Percentiles rank a stretch among this genome's conserved stretches.
These are phyloP conservation scores for Idaea dimidiata DNA, from an alignment of 2,888 invertebrate species.

Conservation along the genomic window DNA sequence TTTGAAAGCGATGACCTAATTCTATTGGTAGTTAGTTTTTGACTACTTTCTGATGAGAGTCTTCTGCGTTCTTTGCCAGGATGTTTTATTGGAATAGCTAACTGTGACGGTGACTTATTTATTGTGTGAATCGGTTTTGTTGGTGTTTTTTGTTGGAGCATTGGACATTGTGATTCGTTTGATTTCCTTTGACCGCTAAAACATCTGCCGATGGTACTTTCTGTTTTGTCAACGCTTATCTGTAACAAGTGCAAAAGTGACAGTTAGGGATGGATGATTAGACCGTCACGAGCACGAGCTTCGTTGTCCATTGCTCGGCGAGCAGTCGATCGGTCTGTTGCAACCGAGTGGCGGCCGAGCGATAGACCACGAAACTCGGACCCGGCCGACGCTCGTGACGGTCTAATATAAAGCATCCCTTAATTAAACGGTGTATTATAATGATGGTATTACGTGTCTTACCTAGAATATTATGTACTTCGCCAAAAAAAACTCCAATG, in stretches of 20 bases:
- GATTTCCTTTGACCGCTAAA: slow-evolving; percentile 85
- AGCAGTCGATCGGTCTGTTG: no score
- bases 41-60: slow-evolving; percentile 63
- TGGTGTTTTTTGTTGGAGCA: slow-evolving; percentile 80
- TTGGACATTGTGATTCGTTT: slow-evolving; percentile 88
- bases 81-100: slow-evolving; percentile 69
- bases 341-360: no score
- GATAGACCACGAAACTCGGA: no score
- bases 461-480: no score
- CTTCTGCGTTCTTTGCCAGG: slow-evolving; percentile 56
- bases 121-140: slow-evolving; percentile 73
- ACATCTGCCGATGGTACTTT: slow-evolving; percentile 82
- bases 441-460: no score
- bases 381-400: no score
- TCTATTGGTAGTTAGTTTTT: slow-evolving; percentile 63
- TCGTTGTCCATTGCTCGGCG: no score
- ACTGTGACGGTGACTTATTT: slow-evolving; percentile 61
- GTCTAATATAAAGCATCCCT: no score
- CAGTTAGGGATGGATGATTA: no score
- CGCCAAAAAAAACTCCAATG: background rate
- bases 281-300: no score
- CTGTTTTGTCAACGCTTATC: slow-evolving; percentile 84
- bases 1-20: slow-evolving; percentile 71
- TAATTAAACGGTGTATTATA: no score
- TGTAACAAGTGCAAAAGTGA: slow-evolving; percentile 71